A percentile compares a stretch with the other conserved stretches of the same genome.
phyloP scores from a whole-genome alignment of 2,113 vertebrate genomes.

The Prionailurus viverrinus region DNA sequence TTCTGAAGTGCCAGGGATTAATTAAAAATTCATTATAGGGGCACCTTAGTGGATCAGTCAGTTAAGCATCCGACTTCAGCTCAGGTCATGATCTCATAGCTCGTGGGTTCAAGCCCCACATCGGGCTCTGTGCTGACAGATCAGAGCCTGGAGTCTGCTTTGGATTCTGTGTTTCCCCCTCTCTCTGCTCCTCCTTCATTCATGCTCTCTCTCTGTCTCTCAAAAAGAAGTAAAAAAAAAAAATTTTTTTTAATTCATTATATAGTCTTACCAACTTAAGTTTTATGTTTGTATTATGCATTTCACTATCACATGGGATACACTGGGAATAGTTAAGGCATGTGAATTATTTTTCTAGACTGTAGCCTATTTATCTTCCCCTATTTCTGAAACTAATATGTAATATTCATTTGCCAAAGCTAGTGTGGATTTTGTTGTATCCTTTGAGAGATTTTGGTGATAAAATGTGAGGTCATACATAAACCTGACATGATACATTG shows the following conservation, averaged over 20 bases:
- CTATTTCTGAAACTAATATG: background rate
- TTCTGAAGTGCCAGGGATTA: background rate
- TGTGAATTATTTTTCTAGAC: background rate
- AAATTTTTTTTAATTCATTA: too few relatives aligned
- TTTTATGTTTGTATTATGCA: background rate
- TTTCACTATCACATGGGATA: background rate
- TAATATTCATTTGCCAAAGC: constrained; percentile 6
- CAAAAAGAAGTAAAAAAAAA: too few relatives aligned
- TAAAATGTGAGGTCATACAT: background rate
- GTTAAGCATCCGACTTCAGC: too few relatives aligned
- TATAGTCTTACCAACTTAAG: background rate
- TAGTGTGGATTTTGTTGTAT: background rate
- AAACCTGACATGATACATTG: background rate
- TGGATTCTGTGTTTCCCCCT: too few relatives aligned
- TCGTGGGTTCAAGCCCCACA: too few relatives aligned
- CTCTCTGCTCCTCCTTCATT: too few relatives aligned
- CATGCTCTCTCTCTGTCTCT: too few relatives aligned
- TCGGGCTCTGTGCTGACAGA: too few relatives aligned
- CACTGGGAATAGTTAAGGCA: background rate
- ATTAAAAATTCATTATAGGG: background rate
- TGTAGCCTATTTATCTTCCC: background rate
- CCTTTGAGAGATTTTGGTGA: background rate
- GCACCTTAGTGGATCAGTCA: too few relatives aligned
- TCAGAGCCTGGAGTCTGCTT: too few relatives aligned
- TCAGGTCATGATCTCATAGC: too few relatives aligned